Evolutionary conservation across 2,797 vertebrate species (phyloP), one percentile per base, ranked within the genome.

Genomic region (Smutsia gigantea): DNA sequence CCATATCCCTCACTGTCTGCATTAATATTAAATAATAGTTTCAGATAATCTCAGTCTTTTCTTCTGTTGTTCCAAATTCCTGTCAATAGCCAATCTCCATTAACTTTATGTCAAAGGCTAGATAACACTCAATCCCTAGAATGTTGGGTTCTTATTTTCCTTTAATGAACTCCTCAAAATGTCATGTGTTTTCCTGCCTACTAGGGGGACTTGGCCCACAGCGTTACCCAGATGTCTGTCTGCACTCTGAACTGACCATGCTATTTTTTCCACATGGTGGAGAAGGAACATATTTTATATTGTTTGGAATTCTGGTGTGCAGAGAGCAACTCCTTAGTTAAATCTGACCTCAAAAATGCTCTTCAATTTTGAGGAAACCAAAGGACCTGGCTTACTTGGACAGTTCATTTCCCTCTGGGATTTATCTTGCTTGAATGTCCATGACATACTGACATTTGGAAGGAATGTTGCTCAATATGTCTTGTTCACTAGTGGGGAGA

Each of bases 351-450:
- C 2, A 42, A 68, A 68, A 42, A 61, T 37, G 13, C 11, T 82
- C 14, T 57, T 18, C 14, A 18, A 55, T 77, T 91, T 87, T 72
- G 7, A 29, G 49, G 81, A 59, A 66, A 66, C 17, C 23, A 39
- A 95, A 98, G 98, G 96, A 97, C 90, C 94, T 95, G 97, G 97
- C 97, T 87, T 97, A 97, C 97, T 97, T 66, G 23, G 96, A 93
- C 96, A 98, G 97, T 97, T 98, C 98, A 98, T 99, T 99, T 99
- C 97, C 98, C 97, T 98, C 98, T 98, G 97, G 98, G 98, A 98
- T 99, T 98, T 98, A 98, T 98, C 97, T 97, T 98, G 97, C 98
- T 98, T 0, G 97, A 98, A 98, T 97, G 97, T 97, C 97, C 97
- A 27, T 98, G 98, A 98, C 98, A 97, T 97, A 98, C 94, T 97